Evolutionary conservation across 2,113 vertebrate species (phyloP).

Genomic region (Scopus umbretta): DNA sequence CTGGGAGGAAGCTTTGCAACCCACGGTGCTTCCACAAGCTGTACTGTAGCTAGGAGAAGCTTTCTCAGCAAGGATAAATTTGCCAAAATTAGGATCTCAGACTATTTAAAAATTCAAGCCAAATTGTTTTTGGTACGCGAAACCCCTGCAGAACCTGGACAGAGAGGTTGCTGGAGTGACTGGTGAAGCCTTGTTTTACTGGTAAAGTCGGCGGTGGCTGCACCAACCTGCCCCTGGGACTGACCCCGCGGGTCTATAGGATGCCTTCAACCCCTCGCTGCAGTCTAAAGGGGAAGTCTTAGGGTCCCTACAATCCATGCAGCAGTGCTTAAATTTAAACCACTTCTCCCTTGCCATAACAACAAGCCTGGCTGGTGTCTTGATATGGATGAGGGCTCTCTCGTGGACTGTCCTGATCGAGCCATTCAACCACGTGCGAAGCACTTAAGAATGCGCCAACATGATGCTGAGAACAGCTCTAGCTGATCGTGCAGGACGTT

Average conservation of each 20-base stretch:
- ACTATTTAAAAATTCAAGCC: background rate
- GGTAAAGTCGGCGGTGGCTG: background rate
- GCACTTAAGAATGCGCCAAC: background rate
- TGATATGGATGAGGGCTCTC: background rate
- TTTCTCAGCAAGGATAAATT: background rate
- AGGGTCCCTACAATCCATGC: background rate
- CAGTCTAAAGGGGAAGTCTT: background rate
- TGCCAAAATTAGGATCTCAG: background rate
- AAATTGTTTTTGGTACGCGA: background rate
- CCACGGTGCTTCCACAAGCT: background rate
- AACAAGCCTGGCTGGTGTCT: background rate
- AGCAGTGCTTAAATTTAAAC: background rate
- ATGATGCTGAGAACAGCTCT: background rate
- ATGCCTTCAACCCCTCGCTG: background rate
- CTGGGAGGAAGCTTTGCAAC: background rate
- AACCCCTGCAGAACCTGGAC: background rate
- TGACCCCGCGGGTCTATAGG: fast-evolving
- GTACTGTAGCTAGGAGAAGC: background rate
- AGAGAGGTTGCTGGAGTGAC: background rate
- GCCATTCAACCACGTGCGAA: background rate
- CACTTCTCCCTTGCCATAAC: background rate
- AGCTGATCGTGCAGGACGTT: background rate
- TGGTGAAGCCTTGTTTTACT: background rate
- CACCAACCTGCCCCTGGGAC: background rate
- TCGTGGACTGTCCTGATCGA: fast-evolving